Evolutionary conservation across 2,797 vertebrate genomes (phyloP).

Genomic region (Odontamblyopus rebecca): DNA sequence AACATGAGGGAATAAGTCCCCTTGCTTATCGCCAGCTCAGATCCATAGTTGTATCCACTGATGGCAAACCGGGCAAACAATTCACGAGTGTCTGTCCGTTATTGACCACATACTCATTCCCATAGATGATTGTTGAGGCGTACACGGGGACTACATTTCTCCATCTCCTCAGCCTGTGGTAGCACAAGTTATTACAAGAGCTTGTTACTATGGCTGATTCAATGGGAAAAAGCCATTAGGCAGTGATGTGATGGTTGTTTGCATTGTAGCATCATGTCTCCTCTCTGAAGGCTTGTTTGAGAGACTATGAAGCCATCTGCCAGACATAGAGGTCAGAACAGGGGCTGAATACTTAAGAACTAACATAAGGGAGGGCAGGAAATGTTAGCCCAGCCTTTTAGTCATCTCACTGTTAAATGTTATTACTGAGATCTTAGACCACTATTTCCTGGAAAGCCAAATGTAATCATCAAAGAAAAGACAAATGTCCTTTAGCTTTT

Average conservation of each 20-base stretch:
- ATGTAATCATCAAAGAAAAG: too few species aligned
- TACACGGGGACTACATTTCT: slow-evolving; percentile 40
- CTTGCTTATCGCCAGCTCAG: slow-evolving; percentile 37
- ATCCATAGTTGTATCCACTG: slow-evolving; percentile 31
- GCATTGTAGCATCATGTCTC: slow-evolving; percentile 57
- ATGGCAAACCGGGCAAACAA: slow-evolving; percentile 33
- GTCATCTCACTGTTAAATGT: slow-evolving; percentile 31
- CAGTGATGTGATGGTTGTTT: slow-evolving; percentile 66
- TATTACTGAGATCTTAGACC: not conserved
- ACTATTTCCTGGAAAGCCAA: not conserved
- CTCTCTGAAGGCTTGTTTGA: slow-evolving; percentile 26
- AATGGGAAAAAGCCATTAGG: slow-evolving; percentile 58
- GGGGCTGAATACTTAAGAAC: slow-evolving; percentile 34
- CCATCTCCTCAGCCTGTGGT: slow-evolving; percentile 56
- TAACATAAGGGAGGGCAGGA: slow-evolving; percentile 38
- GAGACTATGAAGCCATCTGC: slow-evolving; percentile 48
- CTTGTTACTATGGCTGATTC: slow-evolving; percentile 51
- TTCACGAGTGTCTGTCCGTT: slow-evolving; percentile 50
- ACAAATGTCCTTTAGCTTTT: not conserved
- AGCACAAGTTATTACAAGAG: slow-evolving; percentile 64
- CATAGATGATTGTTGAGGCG: slow-evolving; percentile 44
- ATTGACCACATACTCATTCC: slow-evolving; percentile 56
- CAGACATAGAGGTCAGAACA: slow-evolving; percentile 45
- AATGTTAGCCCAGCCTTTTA: slow-evolving; percentile 30
- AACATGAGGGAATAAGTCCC: slow-evolving; percentile 37